These are phyloP conservation scores for Caracal caracal DNA, from an alignment of 2,113 vertebrate species.

Conservation along the genomic window DNA sequence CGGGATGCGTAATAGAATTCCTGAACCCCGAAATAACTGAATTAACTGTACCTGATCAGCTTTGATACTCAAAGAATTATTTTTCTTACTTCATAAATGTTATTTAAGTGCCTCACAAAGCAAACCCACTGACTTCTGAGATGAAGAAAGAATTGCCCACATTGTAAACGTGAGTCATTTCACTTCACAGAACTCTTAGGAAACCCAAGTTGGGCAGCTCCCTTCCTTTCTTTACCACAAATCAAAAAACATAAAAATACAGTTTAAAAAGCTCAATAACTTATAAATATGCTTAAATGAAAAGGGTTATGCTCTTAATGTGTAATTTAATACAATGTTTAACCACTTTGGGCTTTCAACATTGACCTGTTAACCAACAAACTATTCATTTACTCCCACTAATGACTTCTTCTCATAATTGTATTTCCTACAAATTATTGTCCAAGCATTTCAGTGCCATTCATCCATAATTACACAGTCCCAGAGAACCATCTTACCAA, in stretches of 20 bases:
- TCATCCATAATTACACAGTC: slow-evolving; percentile 68
- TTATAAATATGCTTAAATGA: slow-evolving; percentile 61
- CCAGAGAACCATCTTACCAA: slow-evolving; percentile 53
- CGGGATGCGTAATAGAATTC: background rate
- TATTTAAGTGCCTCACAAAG: background rate
- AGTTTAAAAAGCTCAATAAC: slow-evolving; percentile 47
- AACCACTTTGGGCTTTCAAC: slow-evolving; percentile 61
- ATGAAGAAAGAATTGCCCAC: background rate
- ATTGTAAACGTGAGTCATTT: background rate
- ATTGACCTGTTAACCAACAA: slow-evolving; percentile 67
- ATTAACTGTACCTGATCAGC: background rate
- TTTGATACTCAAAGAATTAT: background rate
- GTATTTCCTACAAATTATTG: slow-evolving; percentile 80
- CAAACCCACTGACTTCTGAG: background rate
- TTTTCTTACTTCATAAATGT: background rate
- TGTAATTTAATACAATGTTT: slow-evolving; percentile 67
- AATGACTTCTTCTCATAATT: slow-evolving; percentile 74
- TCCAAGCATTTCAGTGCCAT: slow-evolving; percentile 65
- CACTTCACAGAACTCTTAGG: background rate
- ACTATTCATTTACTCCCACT: slow-evolving; percentile 73
- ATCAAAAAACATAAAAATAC: slow-evolving; percentile 52
- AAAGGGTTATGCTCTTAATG: slow-evolving; percentile 14
- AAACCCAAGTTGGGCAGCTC: background rate
- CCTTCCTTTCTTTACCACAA: slow-evolving; percentile 44
- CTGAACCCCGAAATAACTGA: background rate